phyloP scores from a whole-genome alignment of 1,140 invertebrate species.

The Sipha flava region DNA sequence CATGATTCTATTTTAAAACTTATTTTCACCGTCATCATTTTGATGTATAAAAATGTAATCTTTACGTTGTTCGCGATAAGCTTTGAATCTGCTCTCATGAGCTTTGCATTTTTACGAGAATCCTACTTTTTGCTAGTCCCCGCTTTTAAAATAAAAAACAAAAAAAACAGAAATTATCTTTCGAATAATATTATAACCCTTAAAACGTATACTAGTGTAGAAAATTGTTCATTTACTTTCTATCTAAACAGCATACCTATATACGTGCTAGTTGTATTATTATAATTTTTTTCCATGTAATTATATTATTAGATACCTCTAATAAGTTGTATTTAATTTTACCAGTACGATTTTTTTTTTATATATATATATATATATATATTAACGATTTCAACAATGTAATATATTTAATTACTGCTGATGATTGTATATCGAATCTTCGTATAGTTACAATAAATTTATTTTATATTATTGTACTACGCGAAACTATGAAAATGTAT shows the following conservation, averaged over 20 bases:
- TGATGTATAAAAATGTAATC: no score
- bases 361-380: neutral
- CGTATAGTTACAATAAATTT: neutral
- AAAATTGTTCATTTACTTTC: neutral
- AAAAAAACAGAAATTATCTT: neutral
- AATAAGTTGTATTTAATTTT: neutral
- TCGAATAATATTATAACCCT: no score
- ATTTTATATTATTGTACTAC: neutral
- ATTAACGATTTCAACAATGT: neutral
- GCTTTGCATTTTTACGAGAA: neutral
- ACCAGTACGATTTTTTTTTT: neutral
- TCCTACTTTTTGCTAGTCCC: neutral
- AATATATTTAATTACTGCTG: neutral
- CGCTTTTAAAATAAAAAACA: neutral
- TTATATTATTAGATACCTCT: neutral
- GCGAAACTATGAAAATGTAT: neutral
- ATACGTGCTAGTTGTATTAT: no score
- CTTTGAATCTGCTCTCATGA: neutral
- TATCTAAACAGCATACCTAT: neutral
- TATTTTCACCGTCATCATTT: neutral
- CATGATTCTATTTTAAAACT: neutral
- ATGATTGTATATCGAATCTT: neutral
- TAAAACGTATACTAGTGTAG: no score
- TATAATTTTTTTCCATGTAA: neutral
- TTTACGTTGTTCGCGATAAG: neutral